Evolutionary conservation across 2,888 invertebrate species (phyloP), one percentile per base, ranked within the genome.

Genomic region (Zeuzera pyrina): DNA sequence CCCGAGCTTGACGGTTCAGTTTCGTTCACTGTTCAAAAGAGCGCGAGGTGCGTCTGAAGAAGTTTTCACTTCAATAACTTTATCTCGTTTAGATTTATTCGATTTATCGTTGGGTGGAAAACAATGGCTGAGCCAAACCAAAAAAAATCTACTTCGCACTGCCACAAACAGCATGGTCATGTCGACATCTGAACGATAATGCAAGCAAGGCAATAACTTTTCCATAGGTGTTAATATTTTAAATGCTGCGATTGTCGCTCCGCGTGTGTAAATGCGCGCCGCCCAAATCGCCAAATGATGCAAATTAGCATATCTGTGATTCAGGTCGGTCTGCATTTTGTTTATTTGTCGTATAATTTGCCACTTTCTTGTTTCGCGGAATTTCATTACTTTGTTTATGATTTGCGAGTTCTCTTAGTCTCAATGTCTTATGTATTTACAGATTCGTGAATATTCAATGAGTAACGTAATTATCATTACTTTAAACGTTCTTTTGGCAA

Each of bases 251-350:
- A 8, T 25, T 12, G 13, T 25, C 25, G 25, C 25, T 12, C 25
- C 25, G 25, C 25, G 12, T 25, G 7, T 12, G 25, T 25, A 4
- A 25, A 25, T 15, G 21, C 12, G 21, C 5, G 5, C 32, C 4
- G 21, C n/a, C 27, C 36, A 28, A 12, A 25, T 42, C 34, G 34
- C 46, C 47, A 57, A 61, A 64, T 54, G 59, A 60, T 52, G 47
- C 39, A 50, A 59, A 67, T 68, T 65, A 61, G 49, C 65, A 62
- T 64, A 60, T 58, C 59, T 53, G 57, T 54, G 52, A 63, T 61
- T 62, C 57, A 57, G 55, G 59, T 58, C 45, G 48, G 29, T 45
- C 37, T 50, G 49, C 47, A 55, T 53, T 22, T 54, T 52, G 49
- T 53, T 50, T 56, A 54, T 57, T 55, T 52, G 49, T 47, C 48